Evolutionary conservation across 1,140 invertebrate species (phyloP).

Genomic region (Nasonia longicornis): DNA sequence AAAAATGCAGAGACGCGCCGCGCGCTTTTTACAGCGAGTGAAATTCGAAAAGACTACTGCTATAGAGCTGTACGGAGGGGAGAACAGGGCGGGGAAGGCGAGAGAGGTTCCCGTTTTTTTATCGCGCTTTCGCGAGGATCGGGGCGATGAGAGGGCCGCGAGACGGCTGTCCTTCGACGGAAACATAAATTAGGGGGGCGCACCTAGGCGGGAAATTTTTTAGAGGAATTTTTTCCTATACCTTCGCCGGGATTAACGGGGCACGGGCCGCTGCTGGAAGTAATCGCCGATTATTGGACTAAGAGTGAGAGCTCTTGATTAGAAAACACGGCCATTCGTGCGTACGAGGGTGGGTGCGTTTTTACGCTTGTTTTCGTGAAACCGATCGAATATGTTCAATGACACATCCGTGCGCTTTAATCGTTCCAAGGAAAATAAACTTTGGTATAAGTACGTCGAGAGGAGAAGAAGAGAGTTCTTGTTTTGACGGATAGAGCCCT

Average conservation of each 20-base stretch:
- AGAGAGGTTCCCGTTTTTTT: not conserved
- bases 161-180: constrained; percentile 25
- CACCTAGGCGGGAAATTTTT: constrained; percentile 28
- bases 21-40: too few species aligned
- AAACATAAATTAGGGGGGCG: constrained; percentile 37
- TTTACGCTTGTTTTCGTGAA: too few species aligned
- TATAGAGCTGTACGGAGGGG: too few species aligned
- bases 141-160: not conserved
- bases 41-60: too few species aligned
- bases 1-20: too few species aligned
- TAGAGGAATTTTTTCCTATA: constrained; percentile 21
- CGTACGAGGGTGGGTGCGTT: not conserved
- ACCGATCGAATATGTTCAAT: too few species aligned
- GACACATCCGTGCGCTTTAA: not conserved
- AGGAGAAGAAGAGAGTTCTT: constrained; percentile 30
- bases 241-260: constrained; percentile 17
- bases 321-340: not conserved
- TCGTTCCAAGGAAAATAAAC: constrained; percentile 40
- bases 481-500: constrained; percentile 45
- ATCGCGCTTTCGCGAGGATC: constrained; percentile 32
- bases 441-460: not conserved
- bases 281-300: constrained; percentile 31
- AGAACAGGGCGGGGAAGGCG: not conserved
- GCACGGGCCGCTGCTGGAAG: not conserved
- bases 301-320: not conserved